Evolutionary conservation across 2,797 vertebrate genomes (phyloP).

Genomic region (Ambastaia sidthimunki): DNA sequence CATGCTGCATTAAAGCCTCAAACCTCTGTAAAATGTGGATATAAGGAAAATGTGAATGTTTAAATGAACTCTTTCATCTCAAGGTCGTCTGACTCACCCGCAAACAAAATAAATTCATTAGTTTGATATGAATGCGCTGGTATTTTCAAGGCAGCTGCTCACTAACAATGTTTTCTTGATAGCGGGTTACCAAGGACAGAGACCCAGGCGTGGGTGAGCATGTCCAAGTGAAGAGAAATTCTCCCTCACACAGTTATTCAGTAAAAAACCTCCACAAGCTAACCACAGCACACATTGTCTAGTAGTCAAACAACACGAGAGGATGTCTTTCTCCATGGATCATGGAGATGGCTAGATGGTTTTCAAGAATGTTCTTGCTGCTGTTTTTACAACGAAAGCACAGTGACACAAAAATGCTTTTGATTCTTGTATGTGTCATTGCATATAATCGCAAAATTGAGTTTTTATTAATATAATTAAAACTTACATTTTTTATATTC

Average conservation of each 20-base stretch:
- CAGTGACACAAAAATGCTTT: neutral
- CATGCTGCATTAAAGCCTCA: slow-evolving; percentile 24
- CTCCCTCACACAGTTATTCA: slow-evolving; percentile 1
- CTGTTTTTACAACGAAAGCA: neutral
- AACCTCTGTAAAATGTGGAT: slow-evolving; percentile 28
- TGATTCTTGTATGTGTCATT: neutral
- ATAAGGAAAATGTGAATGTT: slow-evolving; percentile 46
- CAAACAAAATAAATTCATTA: slow-evolving; percentile 40
- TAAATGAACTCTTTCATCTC: slow-evolving; percentile 54
- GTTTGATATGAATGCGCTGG: slow-evolving; percentile 42
- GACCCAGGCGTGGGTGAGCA: slow-evolving; percentile 17
- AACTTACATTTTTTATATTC: neutral
- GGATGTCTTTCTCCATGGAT: neutral
- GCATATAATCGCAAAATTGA: neutral
- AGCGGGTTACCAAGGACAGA: slow-evolving; percentile 33
- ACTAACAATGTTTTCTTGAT: slow-evolving; percentile 19
- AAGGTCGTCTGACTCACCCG: slow-evolving; percentile 31
- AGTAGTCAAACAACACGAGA: too few relatives aligned
- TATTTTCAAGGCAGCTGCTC: slow-evolving; percentile 52
- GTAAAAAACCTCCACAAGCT: neutral
- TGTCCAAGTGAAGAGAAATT: neutral
- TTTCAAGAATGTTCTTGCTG: neutral
- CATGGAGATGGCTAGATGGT: neutral
- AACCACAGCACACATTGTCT: neutral
- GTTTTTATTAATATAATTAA: neutral